Conservation (phyloP, 92 coral and sea anemone genomes). For the Zoanthus sociatus region DNA sequence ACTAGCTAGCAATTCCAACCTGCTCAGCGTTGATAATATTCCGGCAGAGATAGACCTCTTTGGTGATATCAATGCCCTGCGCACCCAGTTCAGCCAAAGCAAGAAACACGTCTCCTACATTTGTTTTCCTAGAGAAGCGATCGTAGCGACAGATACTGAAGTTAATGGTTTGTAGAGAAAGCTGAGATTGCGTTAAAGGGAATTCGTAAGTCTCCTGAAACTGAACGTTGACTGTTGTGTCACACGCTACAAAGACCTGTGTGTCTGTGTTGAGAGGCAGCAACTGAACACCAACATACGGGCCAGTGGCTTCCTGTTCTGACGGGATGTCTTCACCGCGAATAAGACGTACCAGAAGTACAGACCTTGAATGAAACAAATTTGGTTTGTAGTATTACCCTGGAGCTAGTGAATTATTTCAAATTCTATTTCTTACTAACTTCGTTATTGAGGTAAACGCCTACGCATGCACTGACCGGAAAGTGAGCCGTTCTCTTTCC, state of each 20-base stretch:
- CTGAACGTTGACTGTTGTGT: slow-evolving; percentile 82
- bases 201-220: slow-evolving; percentile 78
- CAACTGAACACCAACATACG: slow-evolving; percentile 90
- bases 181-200: slow-evolving; percentile 79
- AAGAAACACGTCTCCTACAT: slow-evolving; percentile 91
- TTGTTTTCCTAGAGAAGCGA: slow-evolving; percentile 79
- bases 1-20: slow-evolving; percentile 52
- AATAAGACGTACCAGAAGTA: slow-evolving; percentile 84
- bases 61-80: slow-evolving; percentile 90
- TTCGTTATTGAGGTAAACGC: too few relatives aligned
- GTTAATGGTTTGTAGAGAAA: slow-evolving; percentile 91
- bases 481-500: too few relatives aligned
- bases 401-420: too few relatives aligned
- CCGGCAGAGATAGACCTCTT: slow-evolving; percentile 88
- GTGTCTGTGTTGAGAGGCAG: slow-evolving; percentile 79
- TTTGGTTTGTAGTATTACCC: too few relatives aligned
- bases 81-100: slow-evolving; percentile 98
- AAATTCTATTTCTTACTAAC: too few relatives aligned
- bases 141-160: slow-evolving; percentile 96
- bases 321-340: slow-evolving; percentile 97
- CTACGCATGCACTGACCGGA: too few relatives aligned
- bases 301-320: slow-evolving; percentile 81
- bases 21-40: slow-evolving; percentile 84
- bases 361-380: slow-evolving; percentile 57
- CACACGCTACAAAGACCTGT: slow-evolving; percentile 73